These are phyloP conservation scores for Cerceris ruficornis DNA, from an alignment of 2,888 invertebrate genomes.

Conservation along the genomic window DNA sequence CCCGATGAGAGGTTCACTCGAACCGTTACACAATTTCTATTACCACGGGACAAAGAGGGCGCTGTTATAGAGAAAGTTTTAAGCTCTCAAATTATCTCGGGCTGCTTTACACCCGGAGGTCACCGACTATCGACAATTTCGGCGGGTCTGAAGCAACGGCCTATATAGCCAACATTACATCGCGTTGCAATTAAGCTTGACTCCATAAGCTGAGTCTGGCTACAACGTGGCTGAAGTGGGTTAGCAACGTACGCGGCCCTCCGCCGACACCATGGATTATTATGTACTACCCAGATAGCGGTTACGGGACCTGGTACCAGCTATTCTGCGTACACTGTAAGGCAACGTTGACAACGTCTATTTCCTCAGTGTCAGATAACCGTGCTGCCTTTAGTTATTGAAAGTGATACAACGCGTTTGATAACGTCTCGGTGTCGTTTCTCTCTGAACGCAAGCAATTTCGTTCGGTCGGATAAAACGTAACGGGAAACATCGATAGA, in stretches of 20 bases:
- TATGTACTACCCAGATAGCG: constrained; percentile 48
- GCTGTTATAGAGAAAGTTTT: background rate
- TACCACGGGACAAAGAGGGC: background rate
- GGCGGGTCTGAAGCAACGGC: constrained; percentile 32
- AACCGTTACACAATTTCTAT: background rate
- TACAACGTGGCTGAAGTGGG: constrained; percentile 65
- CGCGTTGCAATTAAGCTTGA: constrained; percentile 72
- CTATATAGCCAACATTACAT: constrained; percentile 54
- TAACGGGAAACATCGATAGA: too few species aligned
- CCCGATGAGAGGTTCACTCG: background rate
- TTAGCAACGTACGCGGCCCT: constrained; percentile 59
- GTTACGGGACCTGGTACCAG: constrained; percentile 25
- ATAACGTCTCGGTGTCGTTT: constrained; percentile 20
- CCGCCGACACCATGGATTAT: constrained; percentile 58
- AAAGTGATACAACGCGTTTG: constrained; percentile 9
- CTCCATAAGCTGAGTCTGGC: constrained; percentile 63
- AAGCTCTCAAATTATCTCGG: background rate
- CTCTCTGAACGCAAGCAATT: too few species aligned
- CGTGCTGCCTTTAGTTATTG: constrained; percentile 13
- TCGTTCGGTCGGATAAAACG: too few species aligned
- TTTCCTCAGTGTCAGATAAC: constrained; percentile 11
- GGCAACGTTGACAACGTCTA: constrained; percentile 44
- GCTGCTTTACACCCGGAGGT: constrained; percentile 6
- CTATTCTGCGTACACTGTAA: constrained; percentile 35
- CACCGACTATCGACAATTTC: constrained; percentile 55